phyloP scores from a whole-genome alignment of 1,140 invertebrate genomes.

The Hylyphantes graminicola region DNA sequence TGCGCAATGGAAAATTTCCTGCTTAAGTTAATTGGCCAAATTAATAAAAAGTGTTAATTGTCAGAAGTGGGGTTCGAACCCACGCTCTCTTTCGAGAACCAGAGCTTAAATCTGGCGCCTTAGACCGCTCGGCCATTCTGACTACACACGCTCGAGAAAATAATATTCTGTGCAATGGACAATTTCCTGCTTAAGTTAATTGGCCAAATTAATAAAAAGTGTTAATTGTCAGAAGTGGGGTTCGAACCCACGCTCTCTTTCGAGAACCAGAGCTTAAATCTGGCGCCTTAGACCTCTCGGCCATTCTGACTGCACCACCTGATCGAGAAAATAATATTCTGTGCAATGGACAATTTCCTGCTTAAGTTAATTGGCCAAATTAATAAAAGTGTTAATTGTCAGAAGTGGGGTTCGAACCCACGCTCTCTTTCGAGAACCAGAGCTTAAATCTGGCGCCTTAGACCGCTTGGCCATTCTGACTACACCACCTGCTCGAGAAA shows the following conservation, averaged over 20 bases:
- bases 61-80: conserved; percentile 89
- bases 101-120: conserved; percentile 69
- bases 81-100: conserved; percentile 85
- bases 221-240: conserved; percentile 86
- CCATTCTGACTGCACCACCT: conserved; percentile 62
- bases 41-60: too few relatives aligned
- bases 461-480: conserved; percentile 62
- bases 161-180: too few relatives aligned
- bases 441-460: conserved; percentile 66
- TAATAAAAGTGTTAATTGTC: conserved; percentile 71
- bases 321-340: too few relatives aligned
- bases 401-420: conserved; percentile 90
- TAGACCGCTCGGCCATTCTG: conserved; percentile 62
- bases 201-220: too few relatives aligned
- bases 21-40: too few relatives aligned
- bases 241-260: conserved; percentile 87
- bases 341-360: too few relatives aligned
- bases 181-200: too few relatives aligned
- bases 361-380: too few relatives aligned
- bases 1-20: too few relatives aligned
- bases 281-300: conserved; percentile 62
- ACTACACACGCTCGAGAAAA: too few relatives aligned
- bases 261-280: conserved; percentile 77
- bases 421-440: conserved; percentile 85
- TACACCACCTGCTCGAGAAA: too few relatives aligned